Percentiles rank a stretch among this genome's conserved stretches.
Evolutionary conservation across 2,113 vertebrate species (phyloP).

Genomic region (Thinocorus orbignyianus): DNA sequence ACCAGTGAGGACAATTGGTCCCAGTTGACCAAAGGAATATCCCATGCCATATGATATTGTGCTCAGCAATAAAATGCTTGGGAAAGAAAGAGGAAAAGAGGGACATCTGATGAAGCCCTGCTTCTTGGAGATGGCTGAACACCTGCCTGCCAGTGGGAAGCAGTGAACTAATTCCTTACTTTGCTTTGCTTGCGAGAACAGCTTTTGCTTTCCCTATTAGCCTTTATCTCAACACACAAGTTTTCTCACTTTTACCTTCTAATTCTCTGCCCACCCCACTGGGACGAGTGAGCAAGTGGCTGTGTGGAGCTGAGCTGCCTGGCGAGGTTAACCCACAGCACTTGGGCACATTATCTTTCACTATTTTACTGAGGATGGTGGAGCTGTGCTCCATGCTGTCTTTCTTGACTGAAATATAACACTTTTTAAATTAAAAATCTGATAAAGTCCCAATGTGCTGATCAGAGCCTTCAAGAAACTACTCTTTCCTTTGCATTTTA

Average conservation of each 20-base stretch:
- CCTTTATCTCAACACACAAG: fast-evolving
- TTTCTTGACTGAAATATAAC: not conserved
- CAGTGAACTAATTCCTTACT: not conserved
- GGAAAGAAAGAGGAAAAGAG: not conserved
- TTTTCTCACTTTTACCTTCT: not conserved
- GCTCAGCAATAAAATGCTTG: not conserved
- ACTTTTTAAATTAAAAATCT: not conserved
- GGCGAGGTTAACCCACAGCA: not conserved
- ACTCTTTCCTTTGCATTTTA: not conserved
- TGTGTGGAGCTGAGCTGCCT: not conserved
- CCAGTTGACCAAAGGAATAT: fast-evolving
- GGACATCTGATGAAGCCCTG: not conserved
- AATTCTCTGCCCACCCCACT: not conserved
- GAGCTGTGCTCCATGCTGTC: not conserved
- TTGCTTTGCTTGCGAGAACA: not conserved
- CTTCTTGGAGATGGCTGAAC: not conserved
- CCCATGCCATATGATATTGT: too few species aligned
- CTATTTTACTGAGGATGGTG: not conserved
- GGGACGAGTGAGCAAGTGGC: not conserved
- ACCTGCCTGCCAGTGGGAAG: not conserved
- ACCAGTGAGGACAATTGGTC: not conserved
- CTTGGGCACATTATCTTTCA: not conserved
- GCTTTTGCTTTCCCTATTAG: not conserved
- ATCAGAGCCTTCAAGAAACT: not conserved
- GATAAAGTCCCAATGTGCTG: not conserved